Evolutionary conservation across 2,888 invertebrate species (phyloP).

Genomic region (Drosophila seclusa): DNA sequence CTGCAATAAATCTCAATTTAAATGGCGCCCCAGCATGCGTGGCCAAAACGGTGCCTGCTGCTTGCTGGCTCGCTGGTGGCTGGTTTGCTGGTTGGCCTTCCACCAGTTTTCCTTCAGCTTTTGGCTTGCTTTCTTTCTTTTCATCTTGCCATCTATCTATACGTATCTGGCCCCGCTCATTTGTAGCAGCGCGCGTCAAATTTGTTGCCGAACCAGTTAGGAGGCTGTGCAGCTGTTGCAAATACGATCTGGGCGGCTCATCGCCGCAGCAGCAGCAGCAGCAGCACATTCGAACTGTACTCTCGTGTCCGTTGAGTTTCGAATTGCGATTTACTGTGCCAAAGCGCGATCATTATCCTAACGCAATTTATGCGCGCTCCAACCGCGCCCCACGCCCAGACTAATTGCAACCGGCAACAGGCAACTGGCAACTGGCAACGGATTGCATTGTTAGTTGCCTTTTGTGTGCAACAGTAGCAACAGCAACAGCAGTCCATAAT

Average conservation of each 20-base stretch:
- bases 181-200: conserved; percentile 73
- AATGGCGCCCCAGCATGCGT: conserved; percentile 83
- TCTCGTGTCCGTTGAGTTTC: conserved; percentile 74
- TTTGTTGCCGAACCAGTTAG: conserved; percentile 80
- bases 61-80: conserved; percentile 34
- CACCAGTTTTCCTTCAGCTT: conserved; percentile 71
- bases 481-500: conserved; percentile 58
- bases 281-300: conserved; percentile 67
- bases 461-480: conserved; percentile 54
- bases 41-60: conserved; percentile 72
- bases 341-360: conserved; percentile 84
- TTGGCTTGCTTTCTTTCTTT: conserved; percentile 43
- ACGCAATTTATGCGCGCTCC: conserved; percentile 83
- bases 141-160: conserved; percentile 27
- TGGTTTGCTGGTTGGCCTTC: conserved; percentile 44
- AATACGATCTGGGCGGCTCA: conserved; percentile 55
- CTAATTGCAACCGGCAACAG: conserved; percentile 65
- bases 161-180: conserved; percentile 57
- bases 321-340: conserved; percentile 79
- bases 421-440: conserved; percentile 24
- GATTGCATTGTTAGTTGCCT: conserved; percentile 69
- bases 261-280: conserved; percentile 27
- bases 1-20: conserved; percentile 84
- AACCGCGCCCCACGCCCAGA: conserved; percentile 75
- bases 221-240: conserved; percentile 46